Conservation (phyloP, 2,888 invertebrate genomes). For the Hydriomena furcata region DNA sequence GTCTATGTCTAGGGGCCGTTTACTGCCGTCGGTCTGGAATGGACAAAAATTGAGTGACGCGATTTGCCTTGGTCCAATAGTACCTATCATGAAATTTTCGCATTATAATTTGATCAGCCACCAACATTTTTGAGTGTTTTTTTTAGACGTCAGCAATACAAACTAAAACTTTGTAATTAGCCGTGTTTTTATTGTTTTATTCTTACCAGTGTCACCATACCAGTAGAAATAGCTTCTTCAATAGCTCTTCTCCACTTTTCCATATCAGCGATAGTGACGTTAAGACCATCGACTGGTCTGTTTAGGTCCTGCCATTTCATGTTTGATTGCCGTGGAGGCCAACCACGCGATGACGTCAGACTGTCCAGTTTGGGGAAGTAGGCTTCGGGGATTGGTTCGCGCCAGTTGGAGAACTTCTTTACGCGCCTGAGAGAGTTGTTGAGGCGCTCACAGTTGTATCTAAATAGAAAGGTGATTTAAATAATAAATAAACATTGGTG, state of each 20-base stretch:
- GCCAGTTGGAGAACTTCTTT: constrained; percentile 86
- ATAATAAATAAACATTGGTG: too few species aligned
- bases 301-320: constrained; percentile 85
- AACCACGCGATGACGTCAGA: constrained; percentile 86
- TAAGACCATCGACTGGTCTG: constrained; percentile 85
- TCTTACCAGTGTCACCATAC: constrained; percentile 82
- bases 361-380: constrained; percentile 93
- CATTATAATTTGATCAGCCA: too few species aligned
- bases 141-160: too few species aligned
- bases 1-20: constrained; percentile 84
- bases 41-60: background rate
- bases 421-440: constrained; percentile 87
- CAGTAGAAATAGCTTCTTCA: constrained; percentile 89
- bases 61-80: too few species aligned
- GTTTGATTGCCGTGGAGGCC: constrained; percentile 87
- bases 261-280: constrained; percentile 86
- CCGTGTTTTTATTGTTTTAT: too few species aligned
- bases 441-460: constrained; percentile 91
- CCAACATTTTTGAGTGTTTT: too few species aligned
- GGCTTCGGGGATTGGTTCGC: constrained; percentile 88
- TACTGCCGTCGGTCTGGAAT: constrained; percentile 75
- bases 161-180: too few species aligned
- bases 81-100: too few species aligned
- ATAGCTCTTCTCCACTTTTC: constrained; percentile 90
- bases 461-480: constrained; percentile 38